These are phyloP conservation scores for Catagonus wagneri DNA, from an alignment of 2,113 vertebrate genomes.

Conservation along the genomic window DNA sequence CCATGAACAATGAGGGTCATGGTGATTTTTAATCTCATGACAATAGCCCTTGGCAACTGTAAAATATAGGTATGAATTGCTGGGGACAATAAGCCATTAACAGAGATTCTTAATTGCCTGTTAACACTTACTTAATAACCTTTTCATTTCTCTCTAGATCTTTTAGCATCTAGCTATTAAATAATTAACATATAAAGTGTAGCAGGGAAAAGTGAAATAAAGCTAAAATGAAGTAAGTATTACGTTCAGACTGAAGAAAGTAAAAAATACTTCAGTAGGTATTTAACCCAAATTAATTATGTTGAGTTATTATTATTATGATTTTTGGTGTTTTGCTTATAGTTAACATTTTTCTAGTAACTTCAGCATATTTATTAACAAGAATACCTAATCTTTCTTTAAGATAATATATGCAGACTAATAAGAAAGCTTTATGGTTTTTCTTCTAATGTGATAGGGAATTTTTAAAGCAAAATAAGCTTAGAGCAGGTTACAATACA, in stretches of 20 bases:
- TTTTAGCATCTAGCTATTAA: neutral
- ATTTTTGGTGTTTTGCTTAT: neutral
- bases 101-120: neutral
- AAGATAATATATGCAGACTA: neutral
- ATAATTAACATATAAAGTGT: neutral
- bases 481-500: neutral
- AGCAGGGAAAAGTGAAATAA: neutral
- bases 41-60: neutral
- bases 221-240: neutral
- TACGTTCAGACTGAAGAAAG: neutral
- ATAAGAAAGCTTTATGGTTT: neutral
- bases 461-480: conserved; percentile 48
- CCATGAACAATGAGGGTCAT: neutral
- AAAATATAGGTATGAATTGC: neutral
- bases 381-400: neutral
- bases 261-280: neutral
- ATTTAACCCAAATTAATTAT: neutral
- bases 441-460: neutral
- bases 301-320: neutral
- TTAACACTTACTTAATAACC: neutral
- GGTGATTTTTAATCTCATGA: conserved; percentile 20
- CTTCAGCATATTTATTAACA: neutral
- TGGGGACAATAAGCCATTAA: neutral
- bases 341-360: neutral
- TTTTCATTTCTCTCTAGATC: neutral